These are phyloP conservation scores for Telmatochromis brachygnathus DNA, from an alignment of 2,113 vertebrate species.

Conservation along the genomic window DNA sequence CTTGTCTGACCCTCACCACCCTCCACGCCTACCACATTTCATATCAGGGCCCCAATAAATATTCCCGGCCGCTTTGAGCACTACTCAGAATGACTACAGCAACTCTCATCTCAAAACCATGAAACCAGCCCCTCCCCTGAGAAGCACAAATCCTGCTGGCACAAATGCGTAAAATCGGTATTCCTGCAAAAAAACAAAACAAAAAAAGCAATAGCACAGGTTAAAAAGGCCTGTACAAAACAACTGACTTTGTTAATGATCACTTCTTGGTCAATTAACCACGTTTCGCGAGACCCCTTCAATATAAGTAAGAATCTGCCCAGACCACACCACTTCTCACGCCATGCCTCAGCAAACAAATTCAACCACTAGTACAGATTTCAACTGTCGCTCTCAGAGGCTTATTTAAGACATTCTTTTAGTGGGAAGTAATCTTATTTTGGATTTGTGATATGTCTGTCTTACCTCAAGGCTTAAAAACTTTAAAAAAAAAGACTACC, in stretches of 20 bases:
- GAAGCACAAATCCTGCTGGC: not conserved
- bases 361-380: not conserved
- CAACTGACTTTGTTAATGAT: constrained; percentile 44
- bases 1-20: constrained; percentile 40
- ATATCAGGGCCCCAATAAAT: constrained; percentile 63
- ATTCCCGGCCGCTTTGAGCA: constrained; percentile 28
- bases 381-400: not conserved
- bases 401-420: constrained; percentile 33
- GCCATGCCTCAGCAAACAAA: not conserved
- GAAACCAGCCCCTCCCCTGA: not conserved
- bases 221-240: constrained; percentile 29
- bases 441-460: constrained; percentile 36
- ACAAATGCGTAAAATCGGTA: not conserved
- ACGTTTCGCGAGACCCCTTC: constrained; percentile 2
- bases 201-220: not conserved
- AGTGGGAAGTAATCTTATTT: constrained; percentile 31
- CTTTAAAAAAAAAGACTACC: not conserved
- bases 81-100: constrained; percentile 32
- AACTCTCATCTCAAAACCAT: constrained; percentile 14
- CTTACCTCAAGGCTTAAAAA: constrained; percentile 24
- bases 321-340: constrained; percentile 12
- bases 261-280: constrained; percentile 56
- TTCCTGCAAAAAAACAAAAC: not conserved
- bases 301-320: constrained; percentile 7
- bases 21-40: constrained; percentile 44